phyloP scores from a whole-genome alignment of 2,113 vertebrate species.

The Calyptommatus sinebrachiatus region DNA sequence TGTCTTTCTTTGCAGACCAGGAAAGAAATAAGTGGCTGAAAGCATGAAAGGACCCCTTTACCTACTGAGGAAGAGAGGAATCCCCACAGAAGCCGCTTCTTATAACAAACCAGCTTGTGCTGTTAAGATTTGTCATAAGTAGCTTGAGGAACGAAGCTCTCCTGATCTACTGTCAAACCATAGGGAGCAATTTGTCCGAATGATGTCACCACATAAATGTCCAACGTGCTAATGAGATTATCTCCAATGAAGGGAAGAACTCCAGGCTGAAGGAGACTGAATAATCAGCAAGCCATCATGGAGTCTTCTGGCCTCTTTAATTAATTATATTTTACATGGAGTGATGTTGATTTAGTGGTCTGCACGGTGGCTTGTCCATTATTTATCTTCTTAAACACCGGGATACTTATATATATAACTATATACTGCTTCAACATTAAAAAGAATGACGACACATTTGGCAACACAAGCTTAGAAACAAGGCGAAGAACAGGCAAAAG shows the following conservation, averaged over 20 bases:
- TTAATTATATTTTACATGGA: background rate
- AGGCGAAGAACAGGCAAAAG: too few species aligned
- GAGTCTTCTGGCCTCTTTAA: background rate
- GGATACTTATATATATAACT: too few species aligned
- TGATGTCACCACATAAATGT: constrained; percentile 59
- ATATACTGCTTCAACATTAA: too few species aligned
- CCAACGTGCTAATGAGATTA: constrained; percentile 61
- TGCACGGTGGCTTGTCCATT: background rate
- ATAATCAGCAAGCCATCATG: constrained; percentile 21
- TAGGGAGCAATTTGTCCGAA: constrained; percentile 59
- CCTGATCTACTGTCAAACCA: constrained; percentile 49
- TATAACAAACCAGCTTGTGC: constrained; percentile 49
- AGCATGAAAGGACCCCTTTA: constrained; percentile 25
- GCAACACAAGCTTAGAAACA: too few species aligned
- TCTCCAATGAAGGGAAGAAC: constrained; percentile 40
- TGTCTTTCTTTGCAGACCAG: constrained; percentile 13
- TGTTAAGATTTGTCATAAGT: constrained; percentile 55
- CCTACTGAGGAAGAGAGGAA: constrained; percentile 6
- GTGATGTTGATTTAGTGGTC: background rate
- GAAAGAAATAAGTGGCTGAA: constrained; percentile 14
- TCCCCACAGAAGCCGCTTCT: background rate
- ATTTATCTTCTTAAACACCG: too few species aligned
- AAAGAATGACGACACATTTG: too few species aligned
- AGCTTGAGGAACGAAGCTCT: constrained; percentile 54
- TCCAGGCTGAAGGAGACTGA: constrained; percentile 33